These are phyloP conservation scores for Athalia cordata DNA, from an alignment of 2,888 invertebrate species.

Conservation along the genomic window DNA sequence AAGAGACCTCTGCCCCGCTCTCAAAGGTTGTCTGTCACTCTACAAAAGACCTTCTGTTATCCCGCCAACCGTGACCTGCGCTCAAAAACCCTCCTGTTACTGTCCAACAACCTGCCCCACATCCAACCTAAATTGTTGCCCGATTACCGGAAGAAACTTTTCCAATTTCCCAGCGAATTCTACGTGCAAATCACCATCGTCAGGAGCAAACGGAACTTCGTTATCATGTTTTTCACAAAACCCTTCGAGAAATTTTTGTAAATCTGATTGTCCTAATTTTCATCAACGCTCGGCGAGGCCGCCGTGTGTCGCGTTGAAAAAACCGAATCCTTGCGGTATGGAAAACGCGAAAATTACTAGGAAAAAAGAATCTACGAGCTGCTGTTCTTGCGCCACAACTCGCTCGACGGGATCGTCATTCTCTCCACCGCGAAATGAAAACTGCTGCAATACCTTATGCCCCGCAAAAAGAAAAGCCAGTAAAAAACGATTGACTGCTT, in stretches of 20 bases:
- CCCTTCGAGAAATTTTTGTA: no score
- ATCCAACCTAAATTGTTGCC: conserved; percentile 13
- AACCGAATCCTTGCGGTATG: no score
- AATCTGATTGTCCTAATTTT: no score
- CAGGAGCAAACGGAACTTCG: no score
- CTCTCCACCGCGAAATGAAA: background rate
- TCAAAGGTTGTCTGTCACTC: conserved; percentile 50
- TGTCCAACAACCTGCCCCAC: background rate
- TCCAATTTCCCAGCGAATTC: no score
- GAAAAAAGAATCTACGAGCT: background rate
- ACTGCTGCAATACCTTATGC: conserved; percentile 21
- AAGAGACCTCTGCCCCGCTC: conserved; percentile 52
- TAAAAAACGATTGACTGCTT: background rate
- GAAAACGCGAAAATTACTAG: no score
- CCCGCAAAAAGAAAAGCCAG: conserved; percentile 33
- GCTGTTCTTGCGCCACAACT: background rate
- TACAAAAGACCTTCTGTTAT: conserved; percentile 45
- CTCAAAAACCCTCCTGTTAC: background rate
- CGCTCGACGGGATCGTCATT: conserved; percentile 11
- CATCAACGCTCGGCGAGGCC: no score
- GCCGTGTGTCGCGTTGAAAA: no score
- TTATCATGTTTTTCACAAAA: no score
- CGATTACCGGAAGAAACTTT: no score
- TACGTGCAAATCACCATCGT: no score
- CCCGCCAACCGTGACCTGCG: no score